phyloP scores from a whole-genome alignment of 2,797 vertebrate genomes.

The Enteromius unitaeniatus region DNA sequence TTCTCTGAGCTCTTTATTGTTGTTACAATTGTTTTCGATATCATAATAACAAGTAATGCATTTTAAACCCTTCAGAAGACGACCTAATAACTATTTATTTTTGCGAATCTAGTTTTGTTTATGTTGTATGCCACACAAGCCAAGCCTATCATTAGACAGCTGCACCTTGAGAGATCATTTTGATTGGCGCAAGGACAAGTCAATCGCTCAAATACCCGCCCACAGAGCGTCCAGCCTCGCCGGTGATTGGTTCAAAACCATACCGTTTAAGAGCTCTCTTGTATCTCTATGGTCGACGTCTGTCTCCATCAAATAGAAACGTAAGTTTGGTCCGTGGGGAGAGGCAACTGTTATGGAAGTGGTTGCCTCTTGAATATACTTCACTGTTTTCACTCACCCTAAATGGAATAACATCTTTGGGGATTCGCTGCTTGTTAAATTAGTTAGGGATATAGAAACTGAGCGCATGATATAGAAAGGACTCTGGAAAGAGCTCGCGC shows the following conservation, averaged over 20 bases:
- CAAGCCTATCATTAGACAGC: conserved; percentile 2
- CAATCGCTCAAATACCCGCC: neutral
- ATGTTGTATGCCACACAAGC: neutral
- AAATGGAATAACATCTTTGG: neutral
- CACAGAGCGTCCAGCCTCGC: neutral
- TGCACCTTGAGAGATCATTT: neutral
- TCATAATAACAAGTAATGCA: neutral
- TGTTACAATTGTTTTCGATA: neutral
- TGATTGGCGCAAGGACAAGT: neutral
- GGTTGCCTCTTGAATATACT: conserved; percentile 52
- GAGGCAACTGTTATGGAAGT: conserved; percentile 49
- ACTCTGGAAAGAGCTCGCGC: conserved; percentile 23
- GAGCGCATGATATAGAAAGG: neutral
- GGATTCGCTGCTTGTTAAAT: neutral
- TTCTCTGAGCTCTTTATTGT: neutral
- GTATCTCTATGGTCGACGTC: conserved; percentile 48
- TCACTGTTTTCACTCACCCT: conserved; percentile 45
- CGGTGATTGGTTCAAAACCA: conserved; percentile 14
- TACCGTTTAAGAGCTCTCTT: conserved; percentile 6
- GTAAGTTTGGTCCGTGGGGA: conserved; percentile 43
- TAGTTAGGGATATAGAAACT: neutral
- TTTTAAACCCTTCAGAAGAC: neutral
- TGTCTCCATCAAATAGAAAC: conserved; percentile 32
- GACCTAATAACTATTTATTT: neutral
- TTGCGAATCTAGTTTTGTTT: neutral